These are phyloP conservation scores for Crypturellus undulatus DNA, from an alignment of 2,113 vertebrate species.

Conservation along the genomic window DNA sequence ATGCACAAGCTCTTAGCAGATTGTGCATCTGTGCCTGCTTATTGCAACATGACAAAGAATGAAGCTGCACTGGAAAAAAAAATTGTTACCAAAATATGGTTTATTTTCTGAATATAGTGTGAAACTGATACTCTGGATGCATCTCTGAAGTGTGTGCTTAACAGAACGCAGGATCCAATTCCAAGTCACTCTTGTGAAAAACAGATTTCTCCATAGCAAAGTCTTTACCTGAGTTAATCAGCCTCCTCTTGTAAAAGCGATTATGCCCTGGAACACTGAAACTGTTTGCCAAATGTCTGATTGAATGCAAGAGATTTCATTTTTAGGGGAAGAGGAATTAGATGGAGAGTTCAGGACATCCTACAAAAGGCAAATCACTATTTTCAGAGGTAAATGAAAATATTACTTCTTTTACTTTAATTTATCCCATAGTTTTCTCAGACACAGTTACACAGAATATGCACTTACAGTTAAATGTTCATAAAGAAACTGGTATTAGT, in stretches of 20 bases:
- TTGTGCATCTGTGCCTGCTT: neutral
- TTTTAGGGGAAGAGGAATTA: neutral
- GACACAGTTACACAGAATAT: neutral
- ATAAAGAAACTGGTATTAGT: neutral
- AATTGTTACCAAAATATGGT: neutral
- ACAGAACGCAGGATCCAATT: neutral
- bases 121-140: neutral
- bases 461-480: neutral
- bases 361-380: neutral
- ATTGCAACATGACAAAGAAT: neutral
- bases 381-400: neutral
- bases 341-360: neutral
- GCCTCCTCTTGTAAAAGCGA: neutral
- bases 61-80: neutral
- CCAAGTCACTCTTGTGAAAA: neutral
- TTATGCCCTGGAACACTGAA: neutral
- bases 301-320: neutral
- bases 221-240: neutral
- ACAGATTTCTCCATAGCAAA: neutral
- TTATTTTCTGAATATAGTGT: conserved; percentile 16
- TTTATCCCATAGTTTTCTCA: neutral
- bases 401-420: neutral
- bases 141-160: neutral
- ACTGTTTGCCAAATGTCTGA: neutral
- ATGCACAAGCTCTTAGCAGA: neutral